Base-by-base conservation (phyloP, 1,140 invertebrate genomes). In the Cydia amplana region DNA sequence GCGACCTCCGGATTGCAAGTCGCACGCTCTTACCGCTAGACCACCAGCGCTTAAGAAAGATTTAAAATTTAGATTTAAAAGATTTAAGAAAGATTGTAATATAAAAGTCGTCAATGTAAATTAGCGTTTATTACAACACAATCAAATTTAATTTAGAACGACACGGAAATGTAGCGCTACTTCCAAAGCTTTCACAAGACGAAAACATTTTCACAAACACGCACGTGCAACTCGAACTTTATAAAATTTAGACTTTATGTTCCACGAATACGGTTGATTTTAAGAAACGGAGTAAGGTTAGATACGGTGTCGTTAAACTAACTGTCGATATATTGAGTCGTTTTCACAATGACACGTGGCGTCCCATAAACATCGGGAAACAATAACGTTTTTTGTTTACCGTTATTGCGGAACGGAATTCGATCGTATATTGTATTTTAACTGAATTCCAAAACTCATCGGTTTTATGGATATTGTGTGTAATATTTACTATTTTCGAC, bases 311-410 rank as follows among this genome's bases (percentile, higher is more conserved):
- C n/a, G 4, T 18, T n/a, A 6, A 51, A 51, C 2, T 18, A 51
- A 51, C 16, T n/a, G 49, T 49, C 16, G 46, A 49, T 16, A 51
- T 51, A 51, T 51, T 51, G n/a, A 51, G 49, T 51, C 64, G 10
- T 32, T 67, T 67, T 36, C 5, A 14, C 64, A 32, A 36, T 67
- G 28, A 67, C 64, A 67, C 64, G 63, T 25, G 18, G 20, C 23
- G 64, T 25, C 14, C 25, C 64, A 67, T 67, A 67, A 67, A 67
- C 64, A 67, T 67, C 25, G 64, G 64, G 36, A 67, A 67, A 67
- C 64, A 67, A 67, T 67, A 67, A 10, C 25, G 14, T 32, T 67
- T 65, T 67, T 67, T 18, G 28, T 67, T 67, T 67, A 67, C 28
- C 28, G 64, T 67, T 36, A 67, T 67, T 1, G 28, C 14, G 64